Evolutionary conservation across 2,797 vertebrate species (phyloP).

Genomic region (Sciurus carolinensis): DNA sequence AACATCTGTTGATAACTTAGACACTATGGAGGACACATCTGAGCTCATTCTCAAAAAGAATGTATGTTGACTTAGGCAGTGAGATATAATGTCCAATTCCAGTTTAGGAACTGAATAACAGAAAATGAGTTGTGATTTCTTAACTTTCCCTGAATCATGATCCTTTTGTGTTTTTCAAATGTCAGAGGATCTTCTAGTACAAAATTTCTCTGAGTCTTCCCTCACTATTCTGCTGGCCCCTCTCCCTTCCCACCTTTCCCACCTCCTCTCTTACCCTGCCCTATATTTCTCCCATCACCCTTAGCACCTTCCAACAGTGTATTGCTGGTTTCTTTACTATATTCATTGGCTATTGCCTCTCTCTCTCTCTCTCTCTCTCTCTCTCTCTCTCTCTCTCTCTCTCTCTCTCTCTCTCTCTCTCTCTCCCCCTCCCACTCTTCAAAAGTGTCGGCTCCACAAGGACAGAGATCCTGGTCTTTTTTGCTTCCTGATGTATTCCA

Average conservation of each 20-base stretch:
- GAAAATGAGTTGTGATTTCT: conserved; percentile 11
- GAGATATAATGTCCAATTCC: conserved; percentile 27
- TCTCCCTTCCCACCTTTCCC: background rate
- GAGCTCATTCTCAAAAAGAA: conserved; percentile 28
- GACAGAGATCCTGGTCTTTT: background rate
- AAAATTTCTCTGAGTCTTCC: background rate
- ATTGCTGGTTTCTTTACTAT: background rate
- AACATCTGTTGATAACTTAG: background rate
- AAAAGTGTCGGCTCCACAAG: background rate
- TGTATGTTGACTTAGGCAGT: background rate
- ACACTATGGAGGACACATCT: background rate
- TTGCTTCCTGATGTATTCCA: background rate
- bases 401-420: too few relatives aligned
- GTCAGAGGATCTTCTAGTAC: background rate
- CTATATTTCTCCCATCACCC: background rate
- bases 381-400: background rate
- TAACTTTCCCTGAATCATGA: background rate
- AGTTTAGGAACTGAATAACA: conserved; percentile 10
- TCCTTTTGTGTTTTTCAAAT: background rate
- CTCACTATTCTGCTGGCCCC: background rate
- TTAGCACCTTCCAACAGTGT: background rate
- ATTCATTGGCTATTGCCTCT: background rate
- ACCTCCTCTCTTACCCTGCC: background rate
- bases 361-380: background rate
- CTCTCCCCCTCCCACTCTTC: too few relatives aligned